Evolutionary conservation across 2,888 invertebrate genomes (phyloP).

Genomic region (Hypena proboscidalis): DNA sequence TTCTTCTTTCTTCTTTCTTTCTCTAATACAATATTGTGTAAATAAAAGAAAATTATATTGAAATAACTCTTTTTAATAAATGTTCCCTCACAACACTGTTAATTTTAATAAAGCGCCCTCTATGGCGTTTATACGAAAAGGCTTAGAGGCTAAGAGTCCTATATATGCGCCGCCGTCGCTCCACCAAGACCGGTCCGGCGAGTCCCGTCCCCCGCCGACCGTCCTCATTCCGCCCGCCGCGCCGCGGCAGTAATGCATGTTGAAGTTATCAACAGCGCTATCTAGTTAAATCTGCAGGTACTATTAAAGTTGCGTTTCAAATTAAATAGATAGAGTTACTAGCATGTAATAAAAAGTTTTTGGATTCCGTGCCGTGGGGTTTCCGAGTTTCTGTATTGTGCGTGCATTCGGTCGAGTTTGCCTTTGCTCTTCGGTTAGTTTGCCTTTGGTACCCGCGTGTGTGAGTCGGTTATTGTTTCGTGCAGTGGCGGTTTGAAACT

Average conservation of each 20-base stretch:
- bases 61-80: too few species aligned
- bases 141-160: too few species aligned
- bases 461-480: conserved; percentile 48
- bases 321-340: conserved; percentile 22
- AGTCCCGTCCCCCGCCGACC: too few species aligned
- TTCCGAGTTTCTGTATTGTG: conserved; percentile 32
- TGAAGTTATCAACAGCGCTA: not conserved
- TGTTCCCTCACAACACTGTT: too few species aligned
- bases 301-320: not conserved
- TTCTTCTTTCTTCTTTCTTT: too few species aligned
- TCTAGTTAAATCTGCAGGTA: not conserved
- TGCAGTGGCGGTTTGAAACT: conserved; percentile 56
- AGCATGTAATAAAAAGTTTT: conserved; percentile 10
- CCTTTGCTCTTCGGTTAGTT: conserved; percentile 54
- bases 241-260: too few species aligned
- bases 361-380: conserved; percentile 15
- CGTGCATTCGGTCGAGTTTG: conserved; percentile 19
- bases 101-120: conserved; percentile 13
- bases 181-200: too few species aligned
- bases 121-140: not conserved
- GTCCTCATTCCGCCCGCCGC: too few species aligned
- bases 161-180: too few species aligned
- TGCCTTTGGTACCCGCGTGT: conserved; percentile 59
- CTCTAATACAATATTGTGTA: too few species aligned
- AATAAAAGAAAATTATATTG: too few species aligned